Percentiles rank a stretch among this genome's conserved stretches.
phyloP scores from a whole-genome alignment of 2,797 vertebrate species.

The Arctocebus calabarensis region DNA sequence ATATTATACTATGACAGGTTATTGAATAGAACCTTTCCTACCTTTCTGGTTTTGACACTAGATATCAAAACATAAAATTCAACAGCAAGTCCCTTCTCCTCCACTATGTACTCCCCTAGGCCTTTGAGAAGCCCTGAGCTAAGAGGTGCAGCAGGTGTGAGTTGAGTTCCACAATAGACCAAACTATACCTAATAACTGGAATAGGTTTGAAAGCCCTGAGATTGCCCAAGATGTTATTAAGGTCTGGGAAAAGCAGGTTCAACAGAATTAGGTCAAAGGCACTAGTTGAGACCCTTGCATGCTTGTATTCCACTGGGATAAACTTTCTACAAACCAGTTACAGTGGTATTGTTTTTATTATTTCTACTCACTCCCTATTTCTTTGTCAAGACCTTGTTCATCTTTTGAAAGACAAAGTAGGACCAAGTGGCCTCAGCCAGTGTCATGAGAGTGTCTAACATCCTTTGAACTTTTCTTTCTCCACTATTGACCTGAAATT shows the following conservation, averaged over 20 bases:
- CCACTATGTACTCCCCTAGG: neutral
- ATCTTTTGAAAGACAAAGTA: neutral
- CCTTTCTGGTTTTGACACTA: neutral
- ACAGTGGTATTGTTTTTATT: neutral
- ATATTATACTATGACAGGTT: neutral
- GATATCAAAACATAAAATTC: neutral
- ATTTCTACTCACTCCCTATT: neutral
- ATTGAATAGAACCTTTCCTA: neutral
- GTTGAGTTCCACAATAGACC: neutral
- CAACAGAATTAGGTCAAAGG: slow-evolving; percentile 10
- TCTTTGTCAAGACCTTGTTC: neutral
- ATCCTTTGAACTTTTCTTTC: neutral
- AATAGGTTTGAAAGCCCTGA: neutral
- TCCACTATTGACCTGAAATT: neutral
- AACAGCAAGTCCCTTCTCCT: neutral
- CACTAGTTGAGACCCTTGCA: neutral
- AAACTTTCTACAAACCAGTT: neutral
- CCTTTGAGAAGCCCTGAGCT: neutral
- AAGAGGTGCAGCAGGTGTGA: neutral
- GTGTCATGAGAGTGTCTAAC: neutral
- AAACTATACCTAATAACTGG: neutral
- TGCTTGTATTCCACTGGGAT: neutral
- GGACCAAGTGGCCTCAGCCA: neutral
- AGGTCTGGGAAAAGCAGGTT: neutral
- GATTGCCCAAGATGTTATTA: neutral